These are phyloP conservation scores for Gadopsis marmoratus DNA, from an alignment of 2,797 vertebrate species.

Conservation along the genomic window DNA sequence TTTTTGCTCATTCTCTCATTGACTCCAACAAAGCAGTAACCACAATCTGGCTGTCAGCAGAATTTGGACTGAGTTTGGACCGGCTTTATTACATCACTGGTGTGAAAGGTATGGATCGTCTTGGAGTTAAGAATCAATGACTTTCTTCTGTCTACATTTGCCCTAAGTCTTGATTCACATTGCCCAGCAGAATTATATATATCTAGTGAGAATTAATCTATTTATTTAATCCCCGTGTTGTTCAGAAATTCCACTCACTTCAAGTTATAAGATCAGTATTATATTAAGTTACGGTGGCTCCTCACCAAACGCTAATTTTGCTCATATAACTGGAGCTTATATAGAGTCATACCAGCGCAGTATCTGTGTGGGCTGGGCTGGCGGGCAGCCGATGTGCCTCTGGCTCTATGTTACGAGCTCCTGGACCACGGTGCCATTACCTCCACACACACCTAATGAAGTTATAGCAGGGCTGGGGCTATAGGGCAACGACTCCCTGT, in stretches of 20 bases:
- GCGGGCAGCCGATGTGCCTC: slow-evolving; percentile 69
- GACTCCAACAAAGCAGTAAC: slow-evolving; percentile 60
- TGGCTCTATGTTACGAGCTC: slow-evolving; percentile 82
- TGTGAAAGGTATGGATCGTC: slow-evolving; percentile 76
- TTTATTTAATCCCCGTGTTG: slow-evolving; percentile 57
- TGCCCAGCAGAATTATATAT: slow-evolving; percentile 39
- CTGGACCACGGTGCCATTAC: slow-evolving; percentile 79
- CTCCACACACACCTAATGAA: slow-evolving; percentile 85
- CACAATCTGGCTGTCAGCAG: slow-evolving; percentile 72
- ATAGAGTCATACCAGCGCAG: slow-evolving; percentile 60
- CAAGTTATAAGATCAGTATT: slow-evolving; percentile 45
- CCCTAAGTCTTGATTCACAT: slow-evolving; percentile 58
- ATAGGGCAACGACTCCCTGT: slow-evolving; percentile 79
- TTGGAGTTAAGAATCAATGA: slow-evolving; percentile 68
- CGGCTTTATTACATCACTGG: slow-evolving; percentile 74
- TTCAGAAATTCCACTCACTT: slow-evolving; percentile 50
- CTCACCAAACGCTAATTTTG: slow-evolving; percentile 51
- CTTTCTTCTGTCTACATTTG: slow-evolving; percentile 54
- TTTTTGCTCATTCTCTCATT: slow-evolving; percentile 69
- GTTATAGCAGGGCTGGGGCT: slow-evolving; percentile 76
- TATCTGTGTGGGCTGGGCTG: slow-evolving; percentile 78
- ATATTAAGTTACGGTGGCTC: slow-evolving; percentile 54
- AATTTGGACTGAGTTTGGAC: slow-evolving; percentile 65
- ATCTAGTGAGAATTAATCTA: slow-evolving; percentile 50
- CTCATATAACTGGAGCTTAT: slow-evolving; percentile 39